These are phyloP conservation scores for Mythimna vitellina DNA, from an alignment of 2,888 invertebrate genomes.

Conservation along the genomic window DNA sequence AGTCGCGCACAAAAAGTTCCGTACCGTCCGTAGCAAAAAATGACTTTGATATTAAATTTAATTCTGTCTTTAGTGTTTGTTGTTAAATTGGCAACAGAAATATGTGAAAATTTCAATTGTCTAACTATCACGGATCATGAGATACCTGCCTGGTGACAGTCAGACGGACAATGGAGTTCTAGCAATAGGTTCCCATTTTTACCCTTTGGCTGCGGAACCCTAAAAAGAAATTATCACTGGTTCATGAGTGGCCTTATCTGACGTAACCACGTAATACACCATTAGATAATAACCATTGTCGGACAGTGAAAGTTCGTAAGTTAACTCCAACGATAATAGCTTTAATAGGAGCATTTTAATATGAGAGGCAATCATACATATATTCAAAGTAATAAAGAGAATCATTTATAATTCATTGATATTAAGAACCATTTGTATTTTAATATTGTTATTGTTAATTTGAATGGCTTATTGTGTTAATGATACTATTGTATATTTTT, in stretches of 20 bases:
- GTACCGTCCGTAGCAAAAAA: too few species aligned
- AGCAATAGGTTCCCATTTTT: too few species aligned
- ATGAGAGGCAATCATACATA: slow-evolving; percentile 34
- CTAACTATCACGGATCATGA: too few species aligned
- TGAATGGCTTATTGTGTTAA: slow-evolving; percentile 10
- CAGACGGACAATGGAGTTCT: too few species aligned
- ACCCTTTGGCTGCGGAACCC: neutral
- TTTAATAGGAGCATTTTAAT: slow-evolving; percentile 55
- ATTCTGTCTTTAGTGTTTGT: slow-evolving; percentile 45
- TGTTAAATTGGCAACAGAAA: neutral
- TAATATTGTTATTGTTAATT: slow-evolving; percentile 26
- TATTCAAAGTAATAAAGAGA: slow-evolving; percentile 26
- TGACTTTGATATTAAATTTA: too few species aligned
- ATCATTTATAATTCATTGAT: slow-evolving; percentile 24
- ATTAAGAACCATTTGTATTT: slow-evolving; percentile 5
- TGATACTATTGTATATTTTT: slow-evolving; percentile 1
- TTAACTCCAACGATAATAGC: slow-evolving; percentile 51
- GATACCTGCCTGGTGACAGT: too few species aligned
- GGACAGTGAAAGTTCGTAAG: slow-evolving; percentile 76
- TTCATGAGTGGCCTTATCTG: slow-evolving; percentile 67
- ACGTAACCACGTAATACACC: slow-evolving; percentile 78
- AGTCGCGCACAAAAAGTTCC: too few species aligned
- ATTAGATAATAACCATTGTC: slow-evolving; percentile 79
- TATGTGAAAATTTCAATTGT: neutral
- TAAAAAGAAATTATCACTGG: slow-evolving; percentile 56